Evolutionary conservation across 2,888 invertebrate species (phyloP), one percentile per base, ranked within the genome.

Genomic region (Ditula angustiorana): DNA sequence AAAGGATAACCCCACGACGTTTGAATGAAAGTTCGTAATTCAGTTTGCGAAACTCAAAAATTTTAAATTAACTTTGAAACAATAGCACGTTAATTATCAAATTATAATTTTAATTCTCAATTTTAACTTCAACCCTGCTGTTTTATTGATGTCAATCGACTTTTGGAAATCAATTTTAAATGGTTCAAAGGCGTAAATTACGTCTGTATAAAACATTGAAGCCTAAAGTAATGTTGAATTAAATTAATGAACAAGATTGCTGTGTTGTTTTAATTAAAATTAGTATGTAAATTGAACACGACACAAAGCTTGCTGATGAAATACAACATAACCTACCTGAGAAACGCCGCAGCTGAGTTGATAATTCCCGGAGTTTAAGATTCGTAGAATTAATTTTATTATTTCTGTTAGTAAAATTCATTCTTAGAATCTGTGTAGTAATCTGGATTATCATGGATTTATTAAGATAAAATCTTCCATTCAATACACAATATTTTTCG

Each of bases 21-120:
- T 13, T 63, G 23, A 41, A 58, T 53, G 26, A 44, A 41, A 61
- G 28, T 55, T 55, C 8, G 23, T 37, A 28, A 46, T 64, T 56
- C n/a, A 33, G 50, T 57, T 56, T 24, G 0, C 16, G 28, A n/a
- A 53, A 61, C 30, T 57, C 30, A 16, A 49, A 56, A 56, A 49
- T 30, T 23, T 50, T 49, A 56, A 50, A 41, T 56, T 41, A 57
- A 33, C 56, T 57, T 50, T 30, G 8, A 24, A 16, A 49, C 41
- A 33, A 19, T 33, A 46, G 52, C 28, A 21, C 16, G 30, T 41
- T 41, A 49, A 56, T 50, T 56, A 23, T 16, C 37, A 30, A 30
- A 35, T 61, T 37, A 55, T 35, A 35, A 35, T 55, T 55, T 13
- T 33, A 53, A 53, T 33, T 16, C 46, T 55, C n/a, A 55, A 37